Percentiles rank a stretch among this genome's conserved stretches.
phyloP scores from a whole-genome alignment of 1,140 invertebrate species.

The Drosophila quadrilineata region DNA sequence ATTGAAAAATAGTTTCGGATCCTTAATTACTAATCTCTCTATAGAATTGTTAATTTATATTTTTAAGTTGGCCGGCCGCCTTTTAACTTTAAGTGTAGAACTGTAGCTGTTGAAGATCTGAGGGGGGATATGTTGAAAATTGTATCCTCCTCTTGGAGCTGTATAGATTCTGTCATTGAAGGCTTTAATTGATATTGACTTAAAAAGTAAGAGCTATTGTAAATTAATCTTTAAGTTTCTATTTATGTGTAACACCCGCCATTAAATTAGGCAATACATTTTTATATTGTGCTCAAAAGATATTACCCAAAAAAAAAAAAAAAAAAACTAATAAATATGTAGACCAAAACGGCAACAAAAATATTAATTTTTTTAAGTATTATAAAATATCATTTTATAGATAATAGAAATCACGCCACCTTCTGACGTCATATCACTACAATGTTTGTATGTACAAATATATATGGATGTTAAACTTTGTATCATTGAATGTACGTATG shows the following conservation, averaged over 20 bases:
- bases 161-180: conserved; percentile 60
- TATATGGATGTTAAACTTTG: too few species aligned
- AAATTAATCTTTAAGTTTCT: conserved; percentile 63
- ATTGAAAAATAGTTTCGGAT: conserved; percentile 44
- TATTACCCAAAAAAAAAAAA: conserved; percentile 37
- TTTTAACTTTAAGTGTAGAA: conserved; percentile 49
- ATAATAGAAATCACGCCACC: conserved; percentile 29
- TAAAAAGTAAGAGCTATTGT: conserved; percentile 26
- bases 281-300: conserved; percentile 63
- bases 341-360: conserved; percentile 41
- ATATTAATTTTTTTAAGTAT: neutral
- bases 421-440: conserved; percentile 30
- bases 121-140: conserved; percentile 6
- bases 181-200: conserved; percentile 62
- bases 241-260: conserved; percentile 67
- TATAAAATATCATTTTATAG: conserved; percentile 2
- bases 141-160: conserved; percentile 21
- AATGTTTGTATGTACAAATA: neutral
- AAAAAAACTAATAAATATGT: conserved; percentile 42
- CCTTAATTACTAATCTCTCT: conserved; percentile 44
- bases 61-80: conserved; percentile 61
- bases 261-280: conserved; percentile 49
- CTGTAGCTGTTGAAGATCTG: conserved; percentile 18
- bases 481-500: too few species aligned
- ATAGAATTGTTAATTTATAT: conserved; percentile 32